phyloP scores from a whole-genome alignment of 2,888 invertebrate genomes.

The Acholoe squamosa region DNA sequence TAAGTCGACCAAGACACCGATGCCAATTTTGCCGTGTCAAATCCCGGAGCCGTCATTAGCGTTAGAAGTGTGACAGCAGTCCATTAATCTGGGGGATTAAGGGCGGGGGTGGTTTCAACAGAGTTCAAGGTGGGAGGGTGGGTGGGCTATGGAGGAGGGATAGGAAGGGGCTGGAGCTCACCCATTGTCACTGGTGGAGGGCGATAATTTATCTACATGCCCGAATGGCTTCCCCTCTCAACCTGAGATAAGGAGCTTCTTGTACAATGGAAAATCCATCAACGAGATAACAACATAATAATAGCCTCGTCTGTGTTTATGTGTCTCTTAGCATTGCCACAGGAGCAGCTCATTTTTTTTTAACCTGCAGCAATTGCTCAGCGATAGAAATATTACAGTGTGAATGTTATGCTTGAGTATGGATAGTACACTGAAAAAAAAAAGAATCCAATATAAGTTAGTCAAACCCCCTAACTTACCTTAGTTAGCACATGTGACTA shows the following conservation, averaged over 20 bases:
- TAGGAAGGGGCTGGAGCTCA: background rate
- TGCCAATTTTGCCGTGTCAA: slow-evolving; percentile 48
- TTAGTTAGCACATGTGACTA: no score
- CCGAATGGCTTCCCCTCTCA: slow-evolving; percentile 42
- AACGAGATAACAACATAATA: slow-evolving; percentile 49
- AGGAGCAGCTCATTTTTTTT: background rate
- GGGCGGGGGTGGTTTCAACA: background rate
- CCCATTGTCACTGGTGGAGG: background rate
- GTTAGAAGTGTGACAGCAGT: background rate
- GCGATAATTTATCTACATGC: slow-evolving; percentile 48
- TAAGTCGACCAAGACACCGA: slow-evolving; percentile 38
- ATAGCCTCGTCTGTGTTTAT: background rate
- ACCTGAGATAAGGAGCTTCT: slow-evolving; percentile 8
- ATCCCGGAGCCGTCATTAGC: slow-evolving; percentile 46
- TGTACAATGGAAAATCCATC: background rate
- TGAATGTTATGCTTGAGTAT: no score
- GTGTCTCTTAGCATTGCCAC: background rate
- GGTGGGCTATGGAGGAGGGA: background rate
- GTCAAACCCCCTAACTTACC: no score
- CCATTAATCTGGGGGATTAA: slow-evolving; percentile 38
- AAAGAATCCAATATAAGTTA: no score
- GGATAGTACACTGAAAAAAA: no score
- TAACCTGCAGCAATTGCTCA: background rate
- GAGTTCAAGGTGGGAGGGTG: background rate
- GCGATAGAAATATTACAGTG: background rate